Base-by-base conservation (phyloP, 2,113 vertebrate genomes). In the Sinocyclocheilus grahami region DNA sequence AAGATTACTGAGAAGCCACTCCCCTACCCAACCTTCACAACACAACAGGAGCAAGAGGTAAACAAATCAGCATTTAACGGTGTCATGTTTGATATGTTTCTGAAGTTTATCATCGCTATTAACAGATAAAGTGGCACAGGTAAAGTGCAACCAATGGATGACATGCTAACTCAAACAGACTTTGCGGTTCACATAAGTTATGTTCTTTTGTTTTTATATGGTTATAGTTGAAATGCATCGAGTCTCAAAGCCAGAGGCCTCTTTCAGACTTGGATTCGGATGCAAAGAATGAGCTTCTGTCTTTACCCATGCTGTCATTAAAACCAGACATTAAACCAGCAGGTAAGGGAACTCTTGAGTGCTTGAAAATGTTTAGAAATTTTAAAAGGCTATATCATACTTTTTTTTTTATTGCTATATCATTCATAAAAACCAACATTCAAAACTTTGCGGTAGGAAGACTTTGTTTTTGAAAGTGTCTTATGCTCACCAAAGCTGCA, bases 1-100 rank as follows among this genome's bases (percentile, higher is more conserved):
- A 82, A 94, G 92, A 93, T 94, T 90, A 92, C 85, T 65, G 90
- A 92, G 90, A 87, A 83, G 77, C 39, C 65, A 5, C 12, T 79
- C 71, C 79, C 90, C 80, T 8, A 58, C 71, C 82, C 86, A 60
- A 51, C 22, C 9, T 33, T 65, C 85, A 77, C 53, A 14, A 78
- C 72, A 39, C 33, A 75, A 27, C 88, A 86, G 55, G 71, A 92
- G 78, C 86, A 82, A 16, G 82, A 89, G 94, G 94, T 95, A 92
- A 72, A 78, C 60, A 82, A 71, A 58, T 63, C 60, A 7, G 5
- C 8, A 4, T n/a, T 83, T 55, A 24, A 46, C 16, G 20, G 7
- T 12, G 4, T 16, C 14, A 20, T 81, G 13, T 67, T 48, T 51
- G 14, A 65, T 65, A 51, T 2, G 7, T 3, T 62, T 62, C 22